Conservation (phyloP, 2,888 invertebrate species). For the Penaeus monodon region DNA sequence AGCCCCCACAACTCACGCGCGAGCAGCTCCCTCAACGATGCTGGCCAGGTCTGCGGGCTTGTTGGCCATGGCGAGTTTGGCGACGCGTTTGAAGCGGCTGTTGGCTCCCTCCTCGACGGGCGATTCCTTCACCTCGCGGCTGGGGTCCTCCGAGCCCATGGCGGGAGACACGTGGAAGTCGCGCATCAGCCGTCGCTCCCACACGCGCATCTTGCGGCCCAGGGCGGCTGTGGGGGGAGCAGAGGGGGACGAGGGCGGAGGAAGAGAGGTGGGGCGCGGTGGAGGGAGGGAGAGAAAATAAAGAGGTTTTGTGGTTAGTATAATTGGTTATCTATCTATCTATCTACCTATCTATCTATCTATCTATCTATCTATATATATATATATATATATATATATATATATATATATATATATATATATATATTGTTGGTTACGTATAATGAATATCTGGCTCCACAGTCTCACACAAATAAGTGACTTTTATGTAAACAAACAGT, state of each 20-base stretch:
- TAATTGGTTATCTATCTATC: no score
- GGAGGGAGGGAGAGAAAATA: background rate
- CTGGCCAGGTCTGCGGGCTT: slow-evolving; percentile 54
- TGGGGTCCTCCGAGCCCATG: slow-evolving; percentile 74
- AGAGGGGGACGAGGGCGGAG: background rate
- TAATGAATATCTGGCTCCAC: no score
- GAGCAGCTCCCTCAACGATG: slow-evolving; percentile 69
- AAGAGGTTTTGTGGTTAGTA: background rate
- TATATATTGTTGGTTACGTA: no score
- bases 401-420: no score
- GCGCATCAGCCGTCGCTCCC: slow-evolving; percentile 90
- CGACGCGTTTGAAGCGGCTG: slow-evolving; percentile 81
- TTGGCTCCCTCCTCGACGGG: slow-evolving; percentile 76
- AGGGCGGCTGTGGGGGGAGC: slow-evolving; percentile 74
- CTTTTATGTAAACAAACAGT: background rate
- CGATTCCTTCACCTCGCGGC: slow-evolving; percentile 28
- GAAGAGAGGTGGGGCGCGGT: background rate
- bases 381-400: no score
- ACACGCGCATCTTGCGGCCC: slow-evolving; percentile 82
- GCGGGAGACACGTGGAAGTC: slow-evolving; percentile 88
- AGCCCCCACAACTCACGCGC: no score
- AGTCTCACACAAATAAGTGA: no score
- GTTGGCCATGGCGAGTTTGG: slow-evolving; percentile 79
- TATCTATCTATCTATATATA: no score
- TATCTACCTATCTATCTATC: no score